A percentile compares a stretch with the other conserved stretches of the same genome.
phyloP scores from a whole-genome alignment of 2,113 vertebrate species.

The Sterna hirundo region DNA sequence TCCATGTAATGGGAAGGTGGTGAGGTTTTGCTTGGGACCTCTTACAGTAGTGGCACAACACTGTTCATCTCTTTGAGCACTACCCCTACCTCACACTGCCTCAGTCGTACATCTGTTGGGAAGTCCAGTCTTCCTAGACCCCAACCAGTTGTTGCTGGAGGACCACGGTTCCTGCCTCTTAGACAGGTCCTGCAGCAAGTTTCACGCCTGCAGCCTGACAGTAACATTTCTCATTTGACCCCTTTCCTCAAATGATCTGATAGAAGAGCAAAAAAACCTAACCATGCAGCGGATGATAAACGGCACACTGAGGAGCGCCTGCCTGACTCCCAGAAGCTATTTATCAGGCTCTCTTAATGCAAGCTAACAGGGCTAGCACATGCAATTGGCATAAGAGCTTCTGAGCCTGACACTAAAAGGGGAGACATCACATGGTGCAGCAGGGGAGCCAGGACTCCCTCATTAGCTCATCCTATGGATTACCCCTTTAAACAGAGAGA shows the following conservation, averaged over 20 bases:
- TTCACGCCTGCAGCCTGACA: background rate
- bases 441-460: constrained; percentile 34
- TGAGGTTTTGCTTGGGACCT: background rate
- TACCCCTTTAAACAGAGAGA: constrained; percentile 23
- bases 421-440: constrained; percentile 2
- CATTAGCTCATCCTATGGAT: constrained; percentile 8
- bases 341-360: constrained; percentile 38
- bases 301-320: background rate
- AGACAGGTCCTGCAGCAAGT: background rate
- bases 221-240: background rate
- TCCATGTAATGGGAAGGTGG: background rate
- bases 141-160: background rate
- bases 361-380: constrained; percentile 45
- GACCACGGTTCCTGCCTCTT: background rate
- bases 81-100: background rate
- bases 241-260: background rate
- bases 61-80: background rate
- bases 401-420: constrained; percentile 14
- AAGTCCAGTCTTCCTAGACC: background rate
- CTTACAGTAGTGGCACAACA: background rate
- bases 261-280: constrained; percentile 21
- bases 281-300: constrained; percentile 35
- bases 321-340: constrained; percentile 38
- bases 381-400: constrained; percentile 41
- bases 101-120: background rate